phyloP scores from a whole-genome alignment of 2,888 invertebrate species.

The Dryadula phaetusa region DNA sequence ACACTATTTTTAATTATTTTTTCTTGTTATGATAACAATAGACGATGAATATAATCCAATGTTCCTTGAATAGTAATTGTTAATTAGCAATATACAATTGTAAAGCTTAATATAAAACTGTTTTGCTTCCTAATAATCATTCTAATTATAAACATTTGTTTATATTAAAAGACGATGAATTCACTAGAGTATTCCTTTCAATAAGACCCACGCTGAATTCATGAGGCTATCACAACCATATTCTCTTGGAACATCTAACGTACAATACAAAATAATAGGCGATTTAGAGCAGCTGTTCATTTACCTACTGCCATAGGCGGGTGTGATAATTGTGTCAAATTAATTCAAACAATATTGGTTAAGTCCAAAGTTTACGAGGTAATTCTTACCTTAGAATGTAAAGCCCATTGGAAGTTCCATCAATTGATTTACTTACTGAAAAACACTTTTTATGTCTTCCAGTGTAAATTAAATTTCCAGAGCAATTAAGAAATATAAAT shows the following conservation, averaged over 20 bases:
- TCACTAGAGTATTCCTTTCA: background rate
- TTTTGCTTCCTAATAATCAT: background rate
- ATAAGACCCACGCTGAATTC: slow-evolving; percentile 12
- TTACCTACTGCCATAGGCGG: slow-evolving; percentile 22
- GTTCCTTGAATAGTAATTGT: no score
- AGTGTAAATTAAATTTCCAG: no score
- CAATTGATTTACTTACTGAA: no score
- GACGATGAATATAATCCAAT: no score
- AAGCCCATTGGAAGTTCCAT: background rate
- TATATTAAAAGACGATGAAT: background rate
- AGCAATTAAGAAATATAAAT: no score
- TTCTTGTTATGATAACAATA: no score
- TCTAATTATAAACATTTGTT: background rate
- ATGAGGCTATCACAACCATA: slow-evolving; percentile 18
- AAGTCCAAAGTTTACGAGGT: slow-evolving; percentile 20
- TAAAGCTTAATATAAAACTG: background rate
- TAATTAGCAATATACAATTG: background rate
- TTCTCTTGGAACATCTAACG: slow-evolving; percentile 13
- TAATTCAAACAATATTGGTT: slow-evolving; percentile 24
- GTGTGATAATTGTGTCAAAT: slow-evolving; percentile 22
- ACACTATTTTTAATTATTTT: no score
- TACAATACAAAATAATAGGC: slow-evolving; percentile 19
- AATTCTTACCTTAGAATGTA: background rate
- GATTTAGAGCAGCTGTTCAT: slow-evolving; percentile 22
- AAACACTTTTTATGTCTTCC: no score